Percentiles rank a stretch among this genome's conserved stretches.
phyloP scores from a whole-genome alignment of 2,797 vertebrate genomes.

The Hydrolagus colliei region DNA sequence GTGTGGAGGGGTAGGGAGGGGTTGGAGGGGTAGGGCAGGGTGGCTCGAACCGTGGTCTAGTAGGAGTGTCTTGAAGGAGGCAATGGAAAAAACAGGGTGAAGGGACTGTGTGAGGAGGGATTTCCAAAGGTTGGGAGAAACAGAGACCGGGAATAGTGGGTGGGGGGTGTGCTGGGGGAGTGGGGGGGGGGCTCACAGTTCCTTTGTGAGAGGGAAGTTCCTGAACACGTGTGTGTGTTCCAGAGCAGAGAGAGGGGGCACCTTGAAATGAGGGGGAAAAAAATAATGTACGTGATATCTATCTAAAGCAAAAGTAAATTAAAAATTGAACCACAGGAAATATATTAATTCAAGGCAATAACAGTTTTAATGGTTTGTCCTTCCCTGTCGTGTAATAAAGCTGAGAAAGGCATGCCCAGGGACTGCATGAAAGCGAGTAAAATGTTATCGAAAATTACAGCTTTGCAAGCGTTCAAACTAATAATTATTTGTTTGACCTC shows the following conservation, averaged over 20 bases:
- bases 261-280: not conserved
- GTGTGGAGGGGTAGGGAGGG: too few species aligned
- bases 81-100: too few species aligned
- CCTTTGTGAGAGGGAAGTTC: too few species aligned
- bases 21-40: too few species aligned
- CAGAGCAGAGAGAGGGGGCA: not conserved
- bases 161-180: too few species aligned
- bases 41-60: too few species aligned
- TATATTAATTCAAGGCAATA: not conserved
- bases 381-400: not conserved
- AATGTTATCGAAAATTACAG: not conserved
- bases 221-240: too few species aligned
- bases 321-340: not conserved
- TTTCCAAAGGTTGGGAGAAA: too few species aligned
- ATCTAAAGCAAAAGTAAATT: not conserved
- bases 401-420: not conserved
- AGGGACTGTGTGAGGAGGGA: too few species aligned
- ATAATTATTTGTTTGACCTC: constrained; percentile 11
- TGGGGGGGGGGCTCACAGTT: too few species aligned
- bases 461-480: not conserved
- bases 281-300: not conserved
- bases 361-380: not conserved
- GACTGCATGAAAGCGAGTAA: not conserved
- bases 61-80: too few species aligned
- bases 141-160: too few species aligned